Conservation (phyloP, 2,888 invertebrate species). For the Parascotia fuliginaria region DNA sequence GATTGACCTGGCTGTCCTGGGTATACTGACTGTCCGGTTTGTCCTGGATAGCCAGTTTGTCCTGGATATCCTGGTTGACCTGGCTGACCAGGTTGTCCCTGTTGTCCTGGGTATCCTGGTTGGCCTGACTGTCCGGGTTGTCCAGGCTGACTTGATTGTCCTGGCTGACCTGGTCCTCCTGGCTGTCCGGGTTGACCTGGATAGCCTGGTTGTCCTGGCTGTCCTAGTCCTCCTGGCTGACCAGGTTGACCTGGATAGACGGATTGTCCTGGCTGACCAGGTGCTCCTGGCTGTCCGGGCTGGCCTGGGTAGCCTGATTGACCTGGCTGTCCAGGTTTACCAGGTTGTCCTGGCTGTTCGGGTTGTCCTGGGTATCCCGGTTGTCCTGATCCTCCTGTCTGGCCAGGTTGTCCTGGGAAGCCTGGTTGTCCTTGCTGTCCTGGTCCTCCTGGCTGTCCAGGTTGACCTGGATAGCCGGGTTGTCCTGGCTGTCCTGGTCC, state of each 20-base stretch:
- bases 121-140: conserved; percentile 49
- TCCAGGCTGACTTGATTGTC: conserved; percentile 37
- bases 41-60: not conserved
- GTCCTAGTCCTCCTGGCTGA: conserved; percentile 37
- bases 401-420: no score
- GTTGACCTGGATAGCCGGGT: conserved; percentile 3
- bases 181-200: conserved; percentile 24
- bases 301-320: conserved; percentile 4
- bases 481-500: conserved; percentile 40
- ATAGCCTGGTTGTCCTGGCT: conserved; percentile 32
- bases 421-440: no score
- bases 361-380: no score
- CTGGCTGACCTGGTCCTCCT: conserved; percentile 18
- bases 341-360: no score
- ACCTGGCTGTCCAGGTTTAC: conserved; percentile 17
- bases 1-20: not conserved
- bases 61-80: not conserved
- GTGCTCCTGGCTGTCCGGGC: conserved; percentile 1
- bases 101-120: conserved; percentile 35
- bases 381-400: no score
- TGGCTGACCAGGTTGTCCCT: conserved; percentile 5
- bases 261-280: conserved; percentile 6
- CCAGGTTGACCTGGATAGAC: conserved; percentile 5
- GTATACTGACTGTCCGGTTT: not conserved
- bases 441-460: no score